Evolutionary conservation across 2,888 invertebrate genomes (phyloP).

Genomic region (Melinaea menophilus): DNA sequence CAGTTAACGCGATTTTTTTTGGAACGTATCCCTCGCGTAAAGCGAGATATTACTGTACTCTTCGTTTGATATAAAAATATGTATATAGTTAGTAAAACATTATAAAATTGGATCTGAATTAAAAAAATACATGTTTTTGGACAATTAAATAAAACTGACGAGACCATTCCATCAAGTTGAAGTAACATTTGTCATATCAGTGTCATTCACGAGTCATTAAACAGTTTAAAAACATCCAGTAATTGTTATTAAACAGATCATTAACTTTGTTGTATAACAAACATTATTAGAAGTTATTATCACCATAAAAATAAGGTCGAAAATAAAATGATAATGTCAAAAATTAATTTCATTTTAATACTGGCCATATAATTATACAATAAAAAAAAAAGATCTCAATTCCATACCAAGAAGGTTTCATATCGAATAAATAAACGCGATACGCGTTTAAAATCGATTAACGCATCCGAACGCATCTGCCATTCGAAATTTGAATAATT

Average conservation of each 20-base stretch:
- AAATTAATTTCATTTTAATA: slow-evolving; percentile 7
- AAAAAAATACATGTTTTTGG: no score
- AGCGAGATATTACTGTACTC: no score
- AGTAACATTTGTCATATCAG: slow-evolving; percentile 31
- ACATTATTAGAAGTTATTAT: slow-evolving; percentile 21
- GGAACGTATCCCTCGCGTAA: no score
- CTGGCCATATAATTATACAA: not conserved
- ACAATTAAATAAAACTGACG: no score
- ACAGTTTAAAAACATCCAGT: slow-evolving; percentile 45
- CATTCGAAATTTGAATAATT: slow-evolving; percentile 73
- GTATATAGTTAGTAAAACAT: no score
- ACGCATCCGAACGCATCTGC: slow-evolving; percentile 65
- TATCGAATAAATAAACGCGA: slow-evolving; percentile 16
- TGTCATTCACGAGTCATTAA: slow-evolving; percentile 48
- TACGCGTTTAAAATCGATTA: slow-evolving; percentile 49
- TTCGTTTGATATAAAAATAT: no score
- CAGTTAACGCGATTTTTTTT: no score
- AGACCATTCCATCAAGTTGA: no score
- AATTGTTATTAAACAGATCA: slow-evolving; percentile 49
- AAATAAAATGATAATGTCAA: slow-evolving; percentile 6
- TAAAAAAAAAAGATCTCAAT: slow-evolving; percentile 10
- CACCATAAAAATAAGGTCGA: slow-evolving; percentile 13
- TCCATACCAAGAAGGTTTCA: slow-evolving; percentile 17
- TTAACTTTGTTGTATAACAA: slow-evolving; percentile 43
- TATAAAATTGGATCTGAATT: no score